phyloP scores from a whole-genome alignment of 2,797 vertebrate species.

The Loris lydekkerianus region DNA sequence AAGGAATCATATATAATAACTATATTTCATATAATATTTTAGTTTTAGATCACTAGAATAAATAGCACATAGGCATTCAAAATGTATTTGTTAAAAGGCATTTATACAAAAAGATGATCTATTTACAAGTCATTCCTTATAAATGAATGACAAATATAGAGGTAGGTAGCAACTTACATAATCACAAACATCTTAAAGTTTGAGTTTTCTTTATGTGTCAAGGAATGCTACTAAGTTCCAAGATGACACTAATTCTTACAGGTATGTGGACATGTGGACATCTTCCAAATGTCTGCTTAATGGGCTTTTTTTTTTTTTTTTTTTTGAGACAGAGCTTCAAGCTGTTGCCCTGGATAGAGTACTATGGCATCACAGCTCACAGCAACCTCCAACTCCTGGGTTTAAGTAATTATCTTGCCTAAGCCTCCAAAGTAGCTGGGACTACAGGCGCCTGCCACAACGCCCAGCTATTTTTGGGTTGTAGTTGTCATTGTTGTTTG shows the following conservation, averaged over 20 bases:
- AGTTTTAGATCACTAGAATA: constrained; percentile 27
- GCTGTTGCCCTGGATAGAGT: too few relatives aligned
- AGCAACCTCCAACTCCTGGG: too few relatives aligned
- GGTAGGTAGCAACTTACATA: not conserved
- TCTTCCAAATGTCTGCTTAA: constrained; percentile 17
- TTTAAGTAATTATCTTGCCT: too few relatives aligned
- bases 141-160: not conserved
- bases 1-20: not conserved
- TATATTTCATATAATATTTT: not conserved
- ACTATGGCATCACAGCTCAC: too few relatives aligned
- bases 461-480: too few relatives aligned
- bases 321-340: too few relatives aligned
- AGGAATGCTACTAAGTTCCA: not conserved
- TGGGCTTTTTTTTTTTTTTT: not conserved
- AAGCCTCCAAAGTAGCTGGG: too few relatives aligned
- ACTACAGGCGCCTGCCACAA: too few relatives aligned
- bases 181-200: not conserved
- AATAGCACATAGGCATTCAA: constrained; percentile 44
- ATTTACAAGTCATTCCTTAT: constrained; percentile 31
- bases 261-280: not conserved
- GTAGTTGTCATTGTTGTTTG: too few relatives aligned
- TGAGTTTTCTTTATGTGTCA: not conserved
- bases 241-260: not conserved
- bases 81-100: constrained; percentile 27
- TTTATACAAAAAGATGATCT: constrained; percentile 21